Evolutionary conservation across 2,113 vertebrate species (phyloP).

Genomic region (Lampris megalopsis): DNA sequence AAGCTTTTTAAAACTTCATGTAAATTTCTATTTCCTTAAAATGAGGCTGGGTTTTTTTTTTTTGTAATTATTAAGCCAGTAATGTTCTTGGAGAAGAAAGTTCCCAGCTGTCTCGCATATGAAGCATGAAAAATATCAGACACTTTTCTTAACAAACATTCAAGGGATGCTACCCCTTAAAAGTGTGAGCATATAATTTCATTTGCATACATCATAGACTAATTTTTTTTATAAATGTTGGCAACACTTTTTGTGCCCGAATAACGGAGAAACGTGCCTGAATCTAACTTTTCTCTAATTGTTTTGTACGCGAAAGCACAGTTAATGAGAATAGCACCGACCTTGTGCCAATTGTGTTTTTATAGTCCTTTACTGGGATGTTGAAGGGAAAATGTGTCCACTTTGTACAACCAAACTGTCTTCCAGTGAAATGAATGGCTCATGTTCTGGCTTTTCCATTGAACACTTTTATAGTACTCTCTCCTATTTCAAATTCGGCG

Average conservation of each 20-base stretch:
- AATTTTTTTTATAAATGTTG: slow-evolving; percentile 14
- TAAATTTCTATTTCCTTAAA: slow-evolving; percentile 29
- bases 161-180: slow-evolving; percentile 27
- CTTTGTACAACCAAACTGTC: slow-evolving; percentile 55
- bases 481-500: background rate
- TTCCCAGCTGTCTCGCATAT: slow-evolving; percentile 16
- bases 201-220: background rate
- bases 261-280: slow-evolving; percentile 63
- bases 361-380: slow-evolving; percentile 62
- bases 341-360: slow-evolving; percentile 59
- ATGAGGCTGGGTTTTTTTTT: slow-evolving; percentile 18
- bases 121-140: slow-evolving; percentile 38
- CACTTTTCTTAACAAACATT: slow-evolving; percentile 32
- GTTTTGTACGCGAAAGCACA: slow-evolving; percentile 57
- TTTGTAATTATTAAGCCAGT: slow-evolving; percentile 6
- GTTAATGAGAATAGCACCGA: slow-evolving; percentile 50
- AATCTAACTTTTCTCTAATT: slow-evolving; percentile 49
- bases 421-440: slow-evolving; percentile 51
- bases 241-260: slow-evolving; percentile 23
- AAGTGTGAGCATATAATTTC: background rate
- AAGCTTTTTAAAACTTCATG: slow-evolving; percentile 30
- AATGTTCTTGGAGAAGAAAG: slow-evolving; percentile 10
- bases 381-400: slow-evolving; percentile 76
- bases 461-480: slow-evolving; percentile 24
- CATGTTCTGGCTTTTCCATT: slow-evolving; percentile 23